These are phyloP conservation scores for Gobius niger DNA, from an alignment of 2,113 vertebrate species.

Conservation along the genomic window DNA sequence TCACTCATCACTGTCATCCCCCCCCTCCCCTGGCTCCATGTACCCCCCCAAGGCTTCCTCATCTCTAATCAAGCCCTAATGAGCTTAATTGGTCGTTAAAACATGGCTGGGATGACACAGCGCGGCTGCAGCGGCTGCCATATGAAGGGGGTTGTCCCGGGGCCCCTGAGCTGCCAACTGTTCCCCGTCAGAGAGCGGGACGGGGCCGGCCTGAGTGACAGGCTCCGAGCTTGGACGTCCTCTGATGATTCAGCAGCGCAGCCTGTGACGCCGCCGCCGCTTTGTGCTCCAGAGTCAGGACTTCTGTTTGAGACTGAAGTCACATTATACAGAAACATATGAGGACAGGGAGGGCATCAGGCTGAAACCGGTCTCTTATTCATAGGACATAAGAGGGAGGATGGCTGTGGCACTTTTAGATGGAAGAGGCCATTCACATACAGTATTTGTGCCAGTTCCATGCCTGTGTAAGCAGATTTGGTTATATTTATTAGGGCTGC, in stretches of 20 bases:
- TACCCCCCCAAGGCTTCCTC: slow-evolving; percentile 67
- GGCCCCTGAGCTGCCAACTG: slow-evolving; percentile 72
- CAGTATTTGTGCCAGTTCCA: too few relatives aligned
- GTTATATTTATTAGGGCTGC: too few relatives aligned
- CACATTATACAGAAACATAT: not conserved
- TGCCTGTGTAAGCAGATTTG: too few relatives aligned
- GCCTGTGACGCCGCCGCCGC: slow-evolving; percentile 1
- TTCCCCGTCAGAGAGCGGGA: slow-evolving; percentile 53
- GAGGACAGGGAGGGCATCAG: not conserved
- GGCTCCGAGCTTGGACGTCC: slow-evolving; percentile 50
- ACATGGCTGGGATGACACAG: slow-evolving; percentile 76
- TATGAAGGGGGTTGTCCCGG: slow-evolving; percentile 68
- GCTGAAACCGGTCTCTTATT: not conserved
- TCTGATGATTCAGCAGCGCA: slow-evolving; percentile 65
- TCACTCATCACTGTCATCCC: slow-evolving; percentile 51
- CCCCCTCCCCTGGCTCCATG: slow-evolving; percentile 15
- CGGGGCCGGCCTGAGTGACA: slow-evolving; percentile 50
- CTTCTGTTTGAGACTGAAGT: not conserved
- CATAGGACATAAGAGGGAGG: not conserved
- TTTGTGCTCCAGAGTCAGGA: slow-evolving; percentile 9
- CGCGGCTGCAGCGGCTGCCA: slow-evolving; percentile 68
- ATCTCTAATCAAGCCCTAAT: slow-evolving; percentile 82
- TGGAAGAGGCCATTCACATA: too few relatives aligned
- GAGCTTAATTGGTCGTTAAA: slow-evolving; percentile 83
- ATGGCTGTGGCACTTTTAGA: not conserved